phyloP scores from a whole-genome alignment of 2,797 vertebrate species.

The Myotis findleyi region DNA sequence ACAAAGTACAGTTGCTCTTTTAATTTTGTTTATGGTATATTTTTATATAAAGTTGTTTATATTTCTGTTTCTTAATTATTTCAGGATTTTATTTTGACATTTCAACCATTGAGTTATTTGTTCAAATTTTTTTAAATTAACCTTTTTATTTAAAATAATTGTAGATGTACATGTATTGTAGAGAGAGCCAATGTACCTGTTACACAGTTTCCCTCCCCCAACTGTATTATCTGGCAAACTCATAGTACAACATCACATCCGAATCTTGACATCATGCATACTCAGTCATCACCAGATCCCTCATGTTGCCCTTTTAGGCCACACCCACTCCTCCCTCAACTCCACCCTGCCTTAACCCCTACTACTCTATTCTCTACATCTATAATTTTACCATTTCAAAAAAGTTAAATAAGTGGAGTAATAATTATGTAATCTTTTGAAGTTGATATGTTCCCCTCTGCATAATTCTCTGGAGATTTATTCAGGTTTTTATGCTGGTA shows the following conservation, averaged over 20 bases:
- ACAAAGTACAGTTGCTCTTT: not conserved
- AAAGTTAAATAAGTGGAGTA: not conserved
- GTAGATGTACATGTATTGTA: not conserved
- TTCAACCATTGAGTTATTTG: not conserved
- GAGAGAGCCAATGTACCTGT: not conserved
- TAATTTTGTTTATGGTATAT: not conserved
- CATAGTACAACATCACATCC: not conserved
- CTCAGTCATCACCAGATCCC: not conserved
- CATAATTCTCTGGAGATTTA: not conserved
- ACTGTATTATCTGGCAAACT: not conserved
- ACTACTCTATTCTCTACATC: not conserved
- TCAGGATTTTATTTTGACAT: not conserved
- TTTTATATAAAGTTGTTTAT: not conserved
- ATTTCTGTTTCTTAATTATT: not conserved
- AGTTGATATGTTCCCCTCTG: not conserved
- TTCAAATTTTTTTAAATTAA: not conserved
- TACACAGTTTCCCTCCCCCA: not conserved
- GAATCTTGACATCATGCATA: not conserved
- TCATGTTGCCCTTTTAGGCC: not conserved
- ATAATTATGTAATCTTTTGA: not conserved
- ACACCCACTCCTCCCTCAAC: not conserved
- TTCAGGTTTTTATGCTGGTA: not conserved
- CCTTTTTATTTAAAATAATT: constrained; percentile 14
- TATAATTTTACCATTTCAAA: not conserved
- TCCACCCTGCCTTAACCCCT: not conserved